These are phyloP conservation scores for Cettia cetti DNA, from an alignment of 2,113 vertebrate genomes.

Conservation along the genomic window DNA sequence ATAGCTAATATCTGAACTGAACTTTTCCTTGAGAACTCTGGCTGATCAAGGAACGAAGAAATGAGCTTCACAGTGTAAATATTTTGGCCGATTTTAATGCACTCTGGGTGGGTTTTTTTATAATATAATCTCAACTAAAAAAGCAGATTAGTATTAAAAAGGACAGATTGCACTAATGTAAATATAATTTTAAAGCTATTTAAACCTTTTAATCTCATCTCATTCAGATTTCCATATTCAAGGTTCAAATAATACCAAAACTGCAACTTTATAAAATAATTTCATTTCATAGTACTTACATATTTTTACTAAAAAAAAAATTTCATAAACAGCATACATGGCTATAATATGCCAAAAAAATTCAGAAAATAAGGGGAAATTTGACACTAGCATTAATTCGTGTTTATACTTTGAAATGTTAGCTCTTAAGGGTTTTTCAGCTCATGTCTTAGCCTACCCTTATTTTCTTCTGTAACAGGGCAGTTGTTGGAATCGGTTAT, in stretches of 20 bases:
- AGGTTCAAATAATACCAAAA: conserved; percentile 64
- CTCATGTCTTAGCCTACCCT: not conserved
- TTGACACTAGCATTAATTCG: not conserved
- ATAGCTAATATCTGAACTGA: conserved; percentile 86
- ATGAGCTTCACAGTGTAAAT: not conserved
- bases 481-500: conserved; percentile 51
- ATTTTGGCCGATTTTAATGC: conserved; percentile 41
- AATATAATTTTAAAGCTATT: conserved; percentile 79
- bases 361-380: not conserved
- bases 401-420: conserved; percentile 17
- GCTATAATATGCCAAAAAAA: not conserved
- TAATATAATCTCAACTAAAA: conserved; percentile 56
- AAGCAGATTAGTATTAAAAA: conserved; percentile 72
- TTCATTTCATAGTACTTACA: conserved; percentile 3
- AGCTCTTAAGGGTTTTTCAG: conserved; percentile 1
- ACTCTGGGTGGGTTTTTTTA: not conserved
- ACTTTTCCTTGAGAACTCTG: conserved; percentile 78
- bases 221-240: conserved; percentile 69
- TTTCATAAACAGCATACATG: not conserved
- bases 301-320: conserved; percentile 40
- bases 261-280: conserved; percentile 50
- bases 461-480: conserved; percentile 26
- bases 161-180: conserved; percentile 76
- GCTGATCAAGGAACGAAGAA: conserved; percentile 14
- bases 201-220: conserved; percentile 76